Conservation (phyloP, 2,888 invertebrate species). For the Trilocha varians region DNA sequence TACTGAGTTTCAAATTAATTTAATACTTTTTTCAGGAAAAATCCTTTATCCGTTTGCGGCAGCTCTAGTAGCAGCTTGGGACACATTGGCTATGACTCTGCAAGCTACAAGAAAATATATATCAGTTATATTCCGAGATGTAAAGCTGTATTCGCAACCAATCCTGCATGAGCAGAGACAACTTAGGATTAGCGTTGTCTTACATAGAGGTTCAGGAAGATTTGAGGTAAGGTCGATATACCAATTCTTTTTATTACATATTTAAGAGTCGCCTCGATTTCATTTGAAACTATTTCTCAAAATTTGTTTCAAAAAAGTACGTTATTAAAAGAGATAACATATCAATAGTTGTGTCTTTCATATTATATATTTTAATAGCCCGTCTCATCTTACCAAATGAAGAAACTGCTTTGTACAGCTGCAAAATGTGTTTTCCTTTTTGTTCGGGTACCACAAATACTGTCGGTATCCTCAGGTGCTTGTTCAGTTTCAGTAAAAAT, state of each 20-base stretch:
- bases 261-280: too few species aligned
- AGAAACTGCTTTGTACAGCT: too few species aligned
- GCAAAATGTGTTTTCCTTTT: too few species aligned
- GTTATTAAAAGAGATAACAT: too few species aligned
- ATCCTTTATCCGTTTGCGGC: constrained; percentile 85
- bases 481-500: too few species aligned
- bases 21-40: constrained; percentile 56
- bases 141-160: constrained; percentile 74
- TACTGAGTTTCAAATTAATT: too few species aligned
- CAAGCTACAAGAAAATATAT: constrained; percentile 74
- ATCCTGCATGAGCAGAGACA: constrained; percentile 63
- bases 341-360: too few species aligned
- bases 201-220: constrained; percentile 74
- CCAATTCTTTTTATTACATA: too few species aligned
- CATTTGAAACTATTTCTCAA: too few species aligned
- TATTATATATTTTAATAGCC: neutral
- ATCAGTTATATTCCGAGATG: constrained; percentile 78
- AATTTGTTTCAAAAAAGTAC: constrained; percentile 3
- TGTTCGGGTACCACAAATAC: too few species aligned
- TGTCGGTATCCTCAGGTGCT: too few species aligned
- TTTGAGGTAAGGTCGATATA: constrained; percentile 74
- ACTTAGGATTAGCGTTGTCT: constrained; percentile 66
- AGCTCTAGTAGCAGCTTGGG: constrained; percentile 80
- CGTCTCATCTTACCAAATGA: neutral
- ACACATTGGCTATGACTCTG: constrained; percentile 74